These are phyloP conservation scores for Trichogramma evanescens DNA, from an alignment of 2,888 invertebrate genomes.

Conservation along the genomic window DNA sequence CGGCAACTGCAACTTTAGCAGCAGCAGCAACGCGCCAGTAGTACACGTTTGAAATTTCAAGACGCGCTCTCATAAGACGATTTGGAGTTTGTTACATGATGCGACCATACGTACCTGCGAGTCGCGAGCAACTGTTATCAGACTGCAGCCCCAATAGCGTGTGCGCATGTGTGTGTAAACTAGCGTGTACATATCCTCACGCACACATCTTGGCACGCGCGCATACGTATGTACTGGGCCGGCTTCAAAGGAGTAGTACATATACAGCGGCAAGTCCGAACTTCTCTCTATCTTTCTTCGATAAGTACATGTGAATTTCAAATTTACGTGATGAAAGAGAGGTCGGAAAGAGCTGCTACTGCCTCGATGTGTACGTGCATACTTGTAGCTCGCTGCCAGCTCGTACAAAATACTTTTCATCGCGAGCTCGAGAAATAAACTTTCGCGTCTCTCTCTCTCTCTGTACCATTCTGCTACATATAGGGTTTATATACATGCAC, in stretches of 20 bases:
- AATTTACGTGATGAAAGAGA: conserved; percentile 18
- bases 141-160: neutral
- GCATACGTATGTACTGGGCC: too few species aligned
- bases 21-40: neutral
- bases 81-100: conserved; percentile 19
- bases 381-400: too few species aligned
- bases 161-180: too few species aligned
- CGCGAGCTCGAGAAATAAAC: neutral
- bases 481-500: too few species aligned
- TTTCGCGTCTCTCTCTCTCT: neutral
- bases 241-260: conserved; percentile 7
- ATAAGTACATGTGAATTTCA: conserved; percentile 15
- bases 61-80: conserved; percentile 10
- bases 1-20: neutral
- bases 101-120: neutral
- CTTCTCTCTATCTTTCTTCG: neutral
- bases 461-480: too few species aligned
- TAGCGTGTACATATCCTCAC: too few species aligned
- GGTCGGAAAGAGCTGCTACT: neutral
- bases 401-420: neutral
- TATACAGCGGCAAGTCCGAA: neutral
- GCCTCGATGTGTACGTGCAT: too few species aligned
- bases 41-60: conserved; percentile 11
- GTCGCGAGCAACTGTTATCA: conserved; percentile 2
- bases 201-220: too few species aligned